phyloP scores from a whole-genome alignment of 2,888 invertebrate species.

The Megamerina dolium region DNA sequence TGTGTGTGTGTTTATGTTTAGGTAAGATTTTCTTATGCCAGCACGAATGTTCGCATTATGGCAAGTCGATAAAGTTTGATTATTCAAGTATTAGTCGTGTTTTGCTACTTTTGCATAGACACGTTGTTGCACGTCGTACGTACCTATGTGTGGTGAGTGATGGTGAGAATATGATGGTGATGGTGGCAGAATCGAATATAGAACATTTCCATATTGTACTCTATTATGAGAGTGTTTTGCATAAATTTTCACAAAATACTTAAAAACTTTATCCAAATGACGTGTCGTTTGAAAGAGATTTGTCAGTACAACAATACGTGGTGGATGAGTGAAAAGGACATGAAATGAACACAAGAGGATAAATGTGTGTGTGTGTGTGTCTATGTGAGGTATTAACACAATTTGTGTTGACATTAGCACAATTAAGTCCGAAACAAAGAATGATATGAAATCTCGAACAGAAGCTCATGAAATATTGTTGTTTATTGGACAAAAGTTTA shows the following conservation, averaged over 20 bases:
- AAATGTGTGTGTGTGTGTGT: not conserved
- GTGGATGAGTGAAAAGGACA: not conserved
- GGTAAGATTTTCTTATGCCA: too few relatives aligned
- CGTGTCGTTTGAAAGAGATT: not conserved
- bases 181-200: too few relatives aligned
- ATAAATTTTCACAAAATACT: constrained; percentile 12
- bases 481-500: too few relatives aligned
- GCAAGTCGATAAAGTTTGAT: constrained; percentile 42
- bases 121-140: too few relatives aligned
- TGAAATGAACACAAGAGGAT: not conserved
- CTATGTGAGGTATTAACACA: constrained; percentile 9
- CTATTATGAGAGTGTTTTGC: too few relatives aligned
- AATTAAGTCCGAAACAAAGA: constrained; percentile 19
- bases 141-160: too few relatives aligned
- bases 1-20: too few relatives aligned
- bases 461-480: too few relatives aligned
- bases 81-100: constrained; percentile 36
- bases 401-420: constrained; percentile 14
- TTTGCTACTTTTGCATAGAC: not conserved
- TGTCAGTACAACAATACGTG: not conserved
- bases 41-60: too few relatives aligned
- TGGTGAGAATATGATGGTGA: too few relatives aligned
- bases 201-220: too few relatives aligned
- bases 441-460: too few relatives aligned
- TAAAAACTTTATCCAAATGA: not conserved